A percentile compares a stretch with the other conserved stretches of the same genome.
These are phyloP conservation scores for Pseudococcus longispinus DNA, from an alignment of 2,888 invertebrate species.

Conservation along the genomic window DNA sequence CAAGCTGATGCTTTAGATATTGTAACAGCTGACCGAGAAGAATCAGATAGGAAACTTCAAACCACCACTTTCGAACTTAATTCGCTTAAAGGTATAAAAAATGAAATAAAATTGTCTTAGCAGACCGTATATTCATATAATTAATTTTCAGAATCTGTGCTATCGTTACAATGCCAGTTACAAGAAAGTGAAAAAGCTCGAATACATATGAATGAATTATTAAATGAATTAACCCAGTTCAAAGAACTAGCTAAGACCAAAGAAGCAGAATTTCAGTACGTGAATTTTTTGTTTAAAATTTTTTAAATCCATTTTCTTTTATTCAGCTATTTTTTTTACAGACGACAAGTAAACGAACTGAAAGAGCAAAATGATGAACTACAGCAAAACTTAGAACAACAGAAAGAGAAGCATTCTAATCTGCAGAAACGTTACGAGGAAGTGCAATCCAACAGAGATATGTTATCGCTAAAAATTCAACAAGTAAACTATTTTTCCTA, in stretches of 20 bases:
- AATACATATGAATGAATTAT: not conserved
- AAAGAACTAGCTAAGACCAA: conserved; percentile 27
- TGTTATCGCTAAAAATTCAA: conserved; percentile 44
- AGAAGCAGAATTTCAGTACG: conserved; percentile 13
- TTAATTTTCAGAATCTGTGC: conserved; percentile 15
- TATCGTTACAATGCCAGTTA: conserved; percentile 28
- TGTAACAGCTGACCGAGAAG: conserved; percentile 42
- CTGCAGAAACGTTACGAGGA: conserved; percentile 46
- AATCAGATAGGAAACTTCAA: conserved; percentile 7
- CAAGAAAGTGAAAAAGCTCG: conserved; percentile 18
- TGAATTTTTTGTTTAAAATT: not conserved
- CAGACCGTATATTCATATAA: not conserved
- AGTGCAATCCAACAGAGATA: conserved; percentile 33
- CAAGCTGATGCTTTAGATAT: conserved; percentile 49
- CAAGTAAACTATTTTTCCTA: not conserved
- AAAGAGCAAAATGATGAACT: conserved; percentile 50
- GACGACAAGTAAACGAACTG: conserved; percentile 38
- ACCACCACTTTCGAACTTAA: not conserved
- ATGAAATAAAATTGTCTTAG: not conserved
- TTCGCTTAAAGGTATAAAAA: not conserved
- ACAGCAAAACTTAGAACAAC: conserved; percentile 9
- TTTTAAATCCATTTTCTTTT: not conserved
- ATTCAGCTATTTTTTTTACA: not conserved
- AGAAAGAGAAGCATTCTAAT: conserved; percentile 34
- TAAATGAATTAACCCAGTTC: not conserved